Conservation (phyloP, 92 coral and sea anemone genomes). For the Bergia sp. region DNA sequence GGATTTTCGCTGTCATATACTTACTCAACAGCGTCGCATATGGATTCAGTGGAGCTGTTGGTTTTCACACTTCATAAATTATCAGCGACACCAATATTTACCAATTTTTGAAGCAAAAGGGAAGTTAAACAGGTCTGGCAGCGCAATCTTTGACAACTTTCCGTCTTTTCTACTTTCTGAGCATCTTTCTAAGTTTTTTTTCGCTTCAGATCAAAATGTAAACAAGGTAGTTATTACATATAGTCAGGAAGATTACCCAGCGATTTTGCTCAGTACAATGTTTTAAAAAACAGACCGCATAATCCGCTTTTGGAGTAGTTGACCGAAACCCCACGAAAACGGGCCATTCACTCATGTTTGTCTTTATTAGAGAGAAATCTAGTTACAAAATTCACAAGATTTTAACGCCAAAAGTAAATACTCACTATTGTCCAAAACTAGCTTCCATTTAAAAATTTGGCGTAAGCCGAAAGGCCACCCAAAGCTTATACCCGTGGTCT, state of each 20-base stretch:
- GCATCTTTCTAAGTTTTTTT: background rate
- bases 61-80: slow-evolving; percentile 41
- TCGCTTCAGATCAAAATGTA: background rate
- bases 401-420: background rate
- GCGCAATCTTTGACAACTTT: background rate
- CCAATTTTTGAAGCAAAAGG: background rate
- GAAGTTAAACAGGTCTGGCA: background rate
- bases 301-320: background rate
- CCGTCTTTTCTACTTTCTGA: background rate
- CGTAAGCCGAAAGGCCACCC: background rate
- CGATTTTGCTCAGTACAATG: background rate
- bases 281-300: too few relatives aligned
- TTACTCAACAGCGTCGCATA: slow-evolving; percentile 1
- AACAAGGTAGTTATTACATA: background rate
- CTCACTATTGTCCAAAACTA: background rate
- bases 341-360: background rate
- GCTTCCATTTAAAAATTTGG: background rate
- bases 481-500: background rate
- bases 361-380: background rate
- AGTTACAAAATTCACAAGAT: background rate
- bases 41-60: slow-evolving; percentile 5
- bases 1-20: background rate
- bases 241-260: background rate
- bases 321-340: background rate
- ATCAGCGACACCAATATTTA: slow-evolving; percentile 1